Conservation (phyloP, 2,797 vertebrate genomes). For the Microchirus variegatus region DNA sequence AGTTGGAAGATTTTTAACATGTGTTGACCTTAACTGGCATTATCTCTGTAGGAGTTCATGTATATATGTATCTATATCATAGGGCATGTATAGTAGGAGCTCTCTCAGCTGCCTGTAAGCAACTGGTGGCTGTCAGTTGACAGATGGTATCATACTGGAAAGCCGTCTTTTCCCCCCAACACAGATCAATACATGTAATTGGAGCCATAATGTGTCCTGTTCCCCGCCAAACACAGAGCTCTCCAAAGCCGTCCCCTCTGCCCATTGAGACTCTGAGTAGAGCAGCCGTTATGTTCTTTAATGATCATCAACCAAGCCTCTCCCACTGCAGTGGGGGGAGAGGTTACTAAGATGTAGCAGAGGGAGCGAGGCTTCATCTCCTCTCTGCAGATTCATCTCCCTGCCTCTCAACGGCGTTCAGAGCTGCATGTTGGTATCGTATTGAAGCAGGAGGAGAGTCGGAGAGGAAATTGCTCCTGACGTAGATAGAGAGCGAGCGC, state of each 20-base stretch:
- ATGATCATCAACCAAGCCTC: slow-evolving; percentile 24
- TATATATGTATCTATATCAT: not conserved
- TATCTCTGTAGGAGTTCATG: not conserved
- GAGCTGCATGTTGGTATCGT: slow-evolving; percentile 19
- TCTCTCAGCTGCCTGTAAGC: not conserved
- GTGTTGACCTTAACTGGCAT: not conserved
- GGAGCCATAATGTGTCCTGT: slow-evolving; percentile 26
- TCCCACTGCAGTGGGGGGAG: not conserved
- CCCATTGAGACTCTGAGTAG: not conserved
- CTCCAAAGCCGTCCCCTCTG: slow-evolving; percentile 26
- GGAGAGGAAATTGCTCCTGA: slow-evolving; percentile 29
- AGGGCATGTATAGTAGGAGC: not conserved
- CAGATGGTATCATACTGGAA: slow-evolving; percentile 46
- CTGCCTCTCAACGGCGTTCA: slow-evolving; percentile 10
- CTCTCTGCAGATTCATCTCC: slow-evolving; percentile 16
- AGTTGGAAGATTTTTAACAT: too few relatives aligned
- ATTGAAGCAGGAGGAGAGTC: slow-evolving; percentile 5
- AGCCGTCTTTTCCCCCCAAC: slow-evolving; percentile 43
- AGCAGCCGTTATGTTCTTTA: slow-evolving; percentile 24
- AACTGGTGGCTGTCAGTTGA: slow-evolving; percentile 41
- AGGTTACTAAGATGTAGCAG: slow-evolving; percentile 12
- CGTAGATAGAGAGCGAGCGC: slow-evolving; percentile 15
- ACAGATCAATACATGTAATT: slow-evolving; percentile 60
- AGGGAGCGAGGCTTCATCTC: slow-evolving; percentile 9
- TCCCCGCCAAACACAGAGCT: slow-evolving; percentile 12